Base-by-base conservation (phyloP, 53 echinoderm and acorn worm genomes). In the Luidia sarsii region DNA sequence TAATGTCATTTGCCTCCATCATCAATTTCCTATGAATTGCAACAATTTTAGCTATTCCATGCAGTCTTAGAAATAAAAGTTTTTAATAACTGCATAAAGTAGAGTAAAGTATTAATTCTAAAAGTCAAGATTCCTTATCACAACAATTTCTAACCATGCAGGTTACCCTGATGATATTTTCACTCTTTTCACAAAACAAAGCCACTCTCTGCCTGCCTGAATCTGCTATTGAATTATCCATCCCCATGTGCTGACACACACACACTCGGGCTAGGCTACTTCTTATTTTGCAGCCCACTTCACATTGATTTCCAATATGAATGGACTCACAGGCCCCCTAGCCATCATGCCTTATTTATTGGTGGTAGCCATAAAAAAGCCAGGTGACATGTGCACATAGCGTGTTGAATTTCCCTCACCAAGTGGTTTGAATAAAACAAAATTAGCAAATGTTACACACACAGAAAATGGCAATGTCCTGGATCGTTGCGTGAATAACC, bases 331-430 rank as follows among this genome's bases (percentile, higher is more conserved):
- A 18, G 11, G 55, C 72, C 72, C 56, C 37, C 39, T 23, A 56
- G 72, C 72, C 72, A 72, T 72, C 72, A 72, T 72, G 72, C 72
- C 55, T 72, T 72, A 72, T 72, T 72, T 72, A 72, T 72, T 72
- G 72, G 53, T 72, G 72, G 55, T 33, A 49, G 55, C 24, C 55
- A 72, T 72, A 72, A 63, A 54, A 72, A 72, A 56, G 72, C 72
- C 72, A 72, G 72, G 72, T 72, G 72, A 72, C 56, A 72, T 72
- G 72, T 72, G 72, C 72, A 39, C 72, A 72, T 54, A 39, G 72
- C 72, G 72, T 72, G 72, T 72, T 72, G 72, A 72, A 72, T 72
- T 72, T 72, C 72, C 57, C 71, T 39, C 10, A 27, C 37, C 38
- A 55, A 72, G 72, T 18, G 50, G 33, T 39, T 72, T 72, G 72